phyloP scores from a whole-genome alignment of 1,140 invertebrate species.

The Bombus confusus region DNA sequence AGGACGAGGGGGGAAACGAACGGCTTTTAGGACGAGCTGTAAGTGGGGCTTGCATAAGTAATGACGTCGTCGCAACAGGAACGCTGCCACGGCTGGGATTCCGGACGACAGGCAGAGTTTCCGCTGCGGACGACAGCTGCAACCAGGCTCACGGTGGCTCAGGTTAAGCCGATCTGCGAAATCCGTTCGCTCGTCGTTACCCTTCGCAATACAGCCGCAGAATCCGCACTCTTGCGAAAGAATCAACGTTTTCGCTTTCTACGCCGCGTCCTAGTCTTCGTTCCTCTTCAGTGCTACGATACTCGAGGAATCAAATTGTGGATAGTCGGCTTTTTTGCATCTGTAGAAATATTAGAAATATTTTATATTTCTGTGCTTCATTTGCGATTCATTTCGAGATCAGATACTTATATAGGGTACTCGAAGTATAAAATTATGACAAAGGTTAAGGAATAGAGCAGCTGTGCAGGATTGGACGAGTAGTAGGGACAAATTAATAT shows the following conservation, averaged over 20 bases:
- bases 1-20: slow-evolving; percentile 4
- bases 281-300: too few species aligned
- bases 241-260: slow-evolving; percentile 48
- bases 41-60: slow-evolving; percentile 77
- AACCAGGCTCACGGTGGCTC: slow-evolving; percentile 78
- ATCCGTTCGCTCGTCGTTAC: slow-evolving; percentile 75
- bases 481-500: too few species aligned
- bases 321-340: too few species aligned
- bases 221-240: slow-evolving; percentile 59
- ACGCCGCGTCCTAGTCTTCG: neutral
- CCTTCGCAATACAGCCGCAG: slow-evolving; percentile 69
- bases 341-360: too few species aligned
- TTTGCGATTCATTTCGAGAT: too few species aligned
- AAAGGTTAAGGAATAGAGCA: too few species aligned
- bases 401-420: too few species aligned
- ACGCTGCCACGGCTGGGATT: slow-evolving; percentile 69
- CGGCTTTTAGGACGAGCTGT: slow-evolving; percentile 75
- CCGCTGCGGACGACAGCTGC: slow-evolving; percentile 74
- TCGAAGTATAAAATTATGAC: too few species aligned
- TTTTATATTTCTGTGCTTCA: too few species aligned
- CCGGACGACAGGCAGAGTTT: slow-evolving; percentile 67
- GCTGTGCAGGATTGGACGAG: too few species aligned
- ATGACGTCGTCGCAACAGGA: slow-evolving; percentile 65
- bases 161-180: slow-evolving; percentile 79
- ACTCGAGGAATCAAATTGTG: neutral